phyloP scores from a whole-genome alignment of 2,113 vertebrate species.

The Procavia capensis region DNA sequence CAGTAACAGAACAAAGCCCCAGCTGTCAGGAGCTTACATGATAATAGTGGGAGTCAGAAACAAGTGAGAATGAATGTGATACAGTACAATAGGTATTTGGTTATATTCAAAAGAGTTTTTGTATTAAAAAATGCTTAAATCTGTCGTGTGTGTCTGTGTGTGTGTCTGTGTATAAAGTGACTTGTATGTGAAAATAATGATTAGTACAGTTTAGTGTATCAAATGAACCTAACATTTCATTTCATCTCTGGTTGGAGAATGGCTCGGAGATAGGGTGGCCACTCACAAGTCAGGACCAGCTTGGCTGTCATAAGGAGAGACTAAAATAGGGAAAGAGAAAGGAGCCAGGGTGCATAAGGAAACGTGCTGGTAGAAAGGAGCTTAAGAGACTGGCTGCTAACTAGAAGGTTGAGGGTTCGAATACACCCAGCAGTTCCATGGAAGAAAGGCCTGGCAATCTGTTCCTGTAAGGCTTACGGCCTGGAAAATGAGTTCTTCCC shows the following conservation, averaged over 20 bases:
- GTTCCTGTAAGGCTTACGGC: background rate
- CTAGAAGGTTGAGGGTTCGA: background rate
- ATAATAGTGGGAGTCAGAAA: background rate
- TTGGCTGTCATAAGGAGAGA: background rate
- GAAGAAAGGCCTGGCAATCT: background rate
- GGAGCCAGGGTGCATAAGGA: background rate
- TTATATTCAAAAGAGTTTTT: background rate
- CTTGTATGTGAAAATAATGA: slow-evolving; percentile 21
- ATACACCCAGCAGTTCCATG: background rate
- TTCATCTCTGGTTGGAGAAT: background rate
- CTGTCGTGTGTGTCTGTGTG: background rate
- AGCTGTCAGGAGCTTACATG: background rate
- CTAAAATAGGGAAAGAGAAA: background rate
- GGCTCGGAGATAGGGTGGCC: background rate
- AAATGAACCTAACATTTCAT: background rate
- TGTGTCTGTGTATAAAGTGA: background rate
- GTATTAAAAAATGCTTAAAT: background rate
- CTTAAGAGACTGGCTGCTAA: background rate
- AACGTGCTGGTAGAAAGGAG: background rate
- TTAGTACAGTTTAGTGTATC: background rate
- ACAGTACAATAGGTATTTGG: background rate
- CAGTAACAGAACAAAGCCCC: background rate
- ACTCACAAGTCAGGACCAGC: background rate
- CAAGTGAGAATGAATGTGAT: background rate
- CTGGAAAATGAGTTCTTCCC: background rate